Evolutionary conservation across 2,113 vertebrate genomes (phyloP).

Genomic region (Circaetus cinerascens): DNA sequence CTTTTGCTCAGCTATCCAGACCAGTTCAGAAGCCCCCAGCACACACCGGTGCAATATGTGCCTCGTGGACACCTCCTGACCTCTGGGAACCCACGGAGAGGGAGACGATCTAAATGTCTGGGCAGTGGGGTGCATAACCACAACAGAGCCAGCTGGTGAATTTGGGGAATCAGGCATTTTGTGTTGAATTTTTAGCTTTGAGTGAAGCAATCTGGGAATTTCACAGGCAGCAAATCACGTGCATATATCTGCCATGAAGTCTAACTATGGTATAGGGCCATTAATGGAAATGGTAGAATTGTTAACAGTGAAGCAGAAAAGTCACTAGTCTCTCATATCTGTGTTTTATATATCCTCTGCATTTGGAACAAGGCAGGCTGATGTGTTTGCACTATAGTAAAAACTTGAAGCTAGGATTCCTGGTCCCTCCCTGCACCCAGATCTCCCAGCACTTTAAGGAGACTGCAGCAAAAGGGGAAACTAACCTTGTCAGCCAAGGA

Average conservation of each 20-base stretch:
- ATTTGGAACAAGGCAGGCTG: neutral
- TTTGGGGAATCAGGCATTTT: neutral
- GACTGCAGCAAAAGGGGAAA: neutral
- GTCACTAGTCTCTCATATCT: accelerated
- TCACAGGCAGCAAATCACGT: neutral
- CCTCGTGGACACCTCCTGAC: neutral
- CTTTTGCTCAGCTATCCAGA: neutral
- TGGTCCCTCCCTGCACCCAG: neutral
- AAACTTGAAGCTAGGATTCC: neutral
- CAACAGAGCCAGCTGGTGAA: neutral
- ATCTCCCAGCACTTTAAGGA: neutral
- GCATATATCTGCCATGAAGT: neutral
- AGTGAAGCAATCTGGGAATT: neutral
- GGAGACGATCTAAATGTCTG: neutral
- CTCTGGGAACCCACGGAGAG: neutral
- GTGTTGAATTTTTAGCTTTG: neutral
- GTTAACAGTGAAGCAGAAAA: neutral
- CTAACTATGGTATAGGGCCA: neutral
- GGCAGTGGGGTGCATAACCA: too few relatives aligned
- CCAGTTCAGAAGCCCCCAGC: neutral
- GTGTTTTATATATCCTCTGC: neutral
- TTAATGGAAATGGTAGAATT: neutral
- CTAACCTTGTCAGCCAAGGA: neutral
- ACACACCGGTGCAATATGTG: neutral
- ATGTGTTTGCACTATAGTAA: neutral